Evolutionary conservation across 2,888 invertebrate species (phyloP), one percentile per base, ranked within the genome.

Genomic region (Odontocerum albicorne): DNA sequence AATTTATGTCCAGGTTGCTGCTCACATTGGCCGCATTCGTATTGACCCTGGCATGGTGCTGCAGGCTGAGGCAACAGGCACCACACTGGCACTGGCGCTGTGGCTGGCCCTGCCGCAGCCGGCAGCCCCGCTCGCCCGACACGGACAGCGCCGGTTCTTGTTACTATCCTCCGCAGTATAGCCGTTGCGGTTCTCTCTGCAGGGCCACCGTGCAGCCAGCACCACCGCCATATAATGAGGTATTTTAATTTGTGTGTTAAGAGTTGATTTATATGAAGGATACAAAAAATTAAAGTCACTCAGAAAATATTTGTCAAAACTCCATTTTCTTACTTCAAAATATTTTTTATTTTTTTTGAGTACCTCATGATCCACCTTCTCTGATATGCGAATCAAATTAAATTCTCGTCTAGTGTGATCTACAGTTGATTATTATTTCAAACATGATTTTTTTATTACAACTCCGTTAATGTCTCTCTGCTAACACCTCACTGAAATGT

Each of bases 151-250:
- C 89, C 2, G 88, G 88, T 32, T 90, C 90, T 1, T 87, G 88
- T 65, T 91, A 88, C 71, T 87, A 87, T 0, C 91, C 91, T 6
- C 91, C 91, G 0, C 87, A 89, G 64, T 92, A 91, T 70, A 89
- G 89, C 68, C 84, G 90, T 67, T 91, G 91, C 67, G 87, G 87
- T 56, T 90, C 90, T 54, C 88, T 91, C 68, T 61, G 90, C 67
- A 90, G 91, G 66, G 86, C 86, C 55, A 90, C 90, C 54, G 88
- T 91, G 68, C 88, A 89, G 66, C 89, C 88, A 68, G 85, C 87
- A 2, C 91, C 91, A 20, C 90, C 90, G 15, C 91, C 91, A 1
- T 92, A 92, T 72, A 87, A 88, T 58, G 91, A 91, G 84, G 91
- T 90, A 71, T 65, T 56, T n/a, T n/a, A n/a, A 57, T 27, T 33